A percentile compares a stretch with the other conserved stretches of the same genome.
Evolutionary conservation across 2,797 vertebrate genomes (phyloP).

Genomic region (Apodemus agrarius): DNA sequence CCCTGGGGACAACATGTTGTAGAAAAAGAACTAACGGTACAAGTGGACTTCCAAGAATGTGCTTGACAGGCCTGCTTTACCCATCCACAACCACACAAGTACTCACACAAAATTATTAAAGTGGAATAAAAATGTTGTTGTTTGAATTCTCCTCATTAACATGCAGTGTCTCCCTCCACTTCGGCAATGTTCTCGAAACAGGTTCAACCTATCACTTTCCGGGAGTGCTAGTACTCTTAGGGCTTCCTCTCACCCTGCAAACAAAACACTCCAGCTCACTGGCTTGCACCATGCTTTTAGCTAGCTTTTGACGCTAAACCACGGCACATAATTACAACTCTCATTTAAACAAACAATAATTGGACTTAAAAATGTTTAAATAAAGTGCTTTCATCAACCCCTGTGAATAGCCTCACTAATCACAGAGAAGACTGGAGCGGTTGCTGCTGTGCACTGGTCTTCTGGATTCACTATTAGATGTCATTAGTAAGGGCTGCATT

Average conservation of each 20-base stretch:
- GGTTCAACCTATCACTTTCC: not conserved
- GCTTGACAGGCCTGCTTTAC: no score
- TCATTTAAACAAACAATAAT: not conserved
- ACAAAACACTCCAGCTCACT: not conserved
- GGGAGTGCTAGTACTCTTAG: not conserved
- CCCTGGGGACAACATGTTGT: not conserved
- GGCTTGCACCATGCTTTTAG: not conserved
- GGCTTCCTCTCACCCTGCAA: not conserved
- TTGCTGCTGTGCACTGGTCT: not conserved
- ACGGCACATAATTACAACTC: not conserved
- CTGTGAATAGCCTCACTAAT: not conserved
- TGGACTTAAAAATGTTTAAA: not conserved
- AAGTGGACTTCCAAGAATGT: not conserved
- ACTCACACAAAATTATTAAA: not conserved
- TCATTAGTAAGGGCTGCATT: not conserved
- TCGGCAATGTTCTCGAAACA: not conserved
- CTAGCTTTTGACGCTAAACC: not conserved
- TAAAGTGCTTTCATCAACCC: not conserved
- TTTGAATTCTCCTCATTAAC: not conserved
- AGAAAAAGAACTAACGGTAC: no score
- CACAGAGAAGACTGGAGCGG: not conserved
- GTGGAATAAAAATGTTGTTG: not conserved
- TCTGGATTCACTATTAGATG: not conserved
- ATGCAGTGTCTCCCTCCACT: not conserved
- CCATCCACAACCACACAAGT: not conserved